Base-by-base conservation (phyloP, 2,888 invertebrate genomes). In the Galerucella nymphaeae region DNA sequence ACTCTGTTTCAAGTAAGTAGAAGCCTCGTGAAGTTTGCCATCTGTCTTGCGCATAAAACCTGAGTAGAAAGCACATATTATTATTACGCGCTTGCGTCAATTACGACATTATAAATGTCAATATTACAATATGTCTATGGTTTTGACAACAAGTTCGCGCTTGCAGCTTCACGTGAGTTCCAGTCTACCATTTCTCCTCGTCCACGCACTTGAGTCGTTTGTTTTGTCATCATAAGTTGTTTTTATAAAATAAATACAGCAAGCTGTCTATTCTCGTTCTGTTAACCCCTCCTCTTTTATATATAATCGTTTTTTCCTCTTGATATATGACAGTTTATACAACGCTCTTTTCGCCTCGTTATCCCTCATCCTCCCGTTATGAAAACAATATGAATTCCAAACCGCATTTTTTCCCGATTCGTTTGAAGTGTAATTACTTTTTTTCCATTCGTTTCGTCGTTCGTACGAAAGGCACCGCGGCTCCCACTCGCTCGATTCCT, bases 351-450 rank as follows among this genome's bases (percentile, higher is more conserved):
- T 67, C 81, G 38, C 78, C 81, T 81, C 82, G 82, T 82, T 71
- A 63, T 66, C 59, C 59, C 81, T 81, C 82, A 82, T 83, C 83
- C 83, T 84, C 83, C 84, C 80, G 85, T 84, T 85, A 85, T 86
- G 86, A 86, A 86, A 86, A 86, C 86, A 86, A 86, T 86, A 86
- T 86, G 86, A 86, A 86, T 86, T 86, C 86, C 86, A 76, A 78
- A 85, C 84, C 86, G 84, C 85, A 86, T 86, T 86, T 86, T 86
- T 86, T 84, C 82, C 79, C 83, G 81, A 84, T 83, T 81, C 84
- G 86, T 86, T 86, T 86, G 86, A 86, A 85, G 85, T 86, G 86
- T 86, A 86, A 86, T 86, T 86, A 86, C 86, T 84, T 85, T 85
- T 85, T 86, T 83, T 71, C 68, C 42, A 62, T 62, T 41, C 61